A percentile compares a stretch with the other conserved stretches of the same genome.
These are phyloP conservation scores for Cinara cedri DNA, from an alignment of 2,888 invertebrate genomes.

Conservation along the genomic window DNA sequence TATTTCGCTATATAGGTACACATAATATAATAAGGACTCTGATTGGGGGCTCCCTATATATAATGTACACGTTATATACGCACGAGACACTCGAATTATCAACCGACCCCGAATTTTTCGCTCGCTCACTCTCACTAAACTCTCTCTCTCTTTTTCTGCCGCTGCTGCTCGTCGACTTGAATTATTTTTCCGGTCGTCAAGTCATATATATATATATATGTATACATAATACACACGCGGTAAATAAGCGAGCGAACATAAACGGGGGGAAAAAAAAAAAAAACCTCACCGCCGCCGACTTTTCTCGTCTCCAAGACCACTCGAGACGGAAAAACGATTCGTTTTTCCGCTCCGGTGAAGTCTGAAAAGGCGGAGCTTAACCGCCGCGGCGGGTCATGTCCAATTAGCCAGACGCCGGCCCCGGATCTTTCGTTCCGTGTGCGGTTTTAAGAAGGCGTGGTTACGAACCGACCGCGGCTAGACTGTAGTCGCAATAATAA, in stretches of 20 bases:
- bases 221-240: too few relatives aligned
- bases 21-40: conserved; percentile 30
- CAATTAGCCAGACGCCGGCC: conserved; percentile 52
- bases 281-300: conserved; percentile 8
- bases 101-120: conserved; percentile 46
- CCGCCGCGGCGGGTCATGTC: conserved; percentile 19
- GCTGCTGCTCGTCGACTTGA: neutral
- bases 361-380: conserved; percentile 45
- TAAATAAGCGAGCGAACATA: neutral
- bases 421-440: conserved; percentile 37
- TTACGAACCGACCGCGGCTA: conserved; percentile 18
- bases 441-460: conserved; percentile 50
- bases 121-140: conserved; percentile 23
- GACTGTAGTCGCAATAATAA: too few relatives aligned
- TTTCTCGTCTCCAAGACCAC: conserved; percentile 38
- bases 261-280: neutral
- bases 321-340: conserved; percentile 53
- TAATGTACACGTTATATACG: neutral
- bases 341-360: conserved; percentile 52
- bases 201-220: neutral
- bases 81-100: conserved; percentile 51
- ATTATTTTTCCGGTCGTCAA: conserved; percentile 46
- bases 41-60: conserved; percentile 33
- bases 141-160: conserved; percentile 3
- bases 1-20: neutral